Evolutionary conservation across 2,113 vertebrate genomes (phyloP), one percentile per base, ranked within the genome.

Genomic region (Hippoglossus stenolepis): DNA sequence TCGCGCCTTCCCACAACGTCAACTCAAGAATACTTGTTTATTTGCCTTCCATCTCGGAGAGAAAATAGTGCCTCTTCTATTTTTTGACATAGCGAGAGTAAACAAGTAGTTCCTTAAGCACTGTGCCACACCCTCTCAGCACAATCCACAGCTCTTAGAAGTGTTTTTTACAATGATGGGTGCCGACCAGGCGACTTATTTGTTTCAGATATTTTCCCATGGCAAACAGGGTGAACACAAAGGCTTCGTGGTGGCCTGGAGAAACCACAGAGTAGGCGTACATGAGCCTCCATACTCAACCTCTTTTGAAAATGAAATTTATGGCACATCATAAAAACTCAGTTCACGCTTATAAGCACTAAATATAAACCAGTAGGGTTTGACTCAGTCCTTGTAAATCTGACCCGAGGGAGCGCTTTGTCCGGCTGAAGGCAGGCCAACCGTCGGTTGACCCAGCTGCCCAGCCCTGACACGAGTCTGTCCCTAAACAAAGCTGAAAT

Each of bases 191-290:
- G 89, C 85, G 70, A 91, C 89, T 93, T 92, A 93, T 93, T 94
- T 94, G 92, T 94, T 92, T 92, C 84, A 91, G 89, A 91, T 92
- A 93, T 92, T 93, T 95, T 95, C 94, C 93, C 93, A 94, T 94
- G 92, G 89, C 91, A 89, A 93, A 94, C 74, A 72, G 77, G 74
- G 45, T 24, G 65, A 88, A 89, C 63, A 93, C 92, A 93, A 94
- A 93, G 92, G 84, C 89, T 91, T 86, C 87, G 86, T 90, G 90
- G 92, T 89, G 92, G 91, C 91, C 89, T 79, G 58, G 65, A 60
- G 75, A 91, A 91, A 93, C 94, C 92, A 64, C 94, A 87, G 89
- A 68, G 75, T 90, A 91, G 90, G 90, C 89, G 80, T 88, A 86
- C 91, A 91, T 83, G 68, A 85, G 87, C 79, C 76, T 86, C 81